These are phyloP conservation scores for Rhinolophus sinicus DNA, from an alignment of 2,113 vertebrate genomes.

Conservation along the genomic window DNA sequence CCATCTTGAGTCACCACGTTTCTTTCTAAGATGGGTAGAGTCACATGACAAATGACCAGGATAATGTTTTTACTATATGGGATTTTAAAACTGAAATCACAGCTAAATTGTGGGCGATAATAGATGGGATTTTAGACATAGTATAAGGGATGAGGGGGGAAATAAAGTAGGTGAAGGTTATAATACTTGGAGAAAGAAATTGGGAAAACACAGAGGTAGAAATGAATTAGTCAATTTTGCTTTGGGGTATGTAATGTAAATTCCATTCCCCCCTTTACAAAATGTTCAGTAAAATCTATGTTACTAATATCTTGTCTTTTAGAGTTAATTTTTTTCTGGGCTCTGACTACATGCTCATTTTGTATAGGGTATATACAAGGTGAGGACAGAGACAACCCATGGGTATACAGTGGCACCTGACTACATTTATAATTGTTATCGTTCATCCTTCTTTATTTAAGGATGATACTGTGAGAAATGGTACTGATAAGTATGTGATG, in stretches of 20 bases:
- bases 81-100: not conserved
- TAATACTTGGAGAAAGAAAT: not conserved
- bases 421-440: not conserved
- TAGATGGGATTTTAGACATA: not conserved
- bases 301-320: not conserved
- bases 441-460: not conserved
- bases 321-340: not conserved
- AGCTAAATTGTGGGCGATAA: not conserved
- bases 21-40: not conserved
- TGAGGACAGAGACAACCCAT: fast-evolving
- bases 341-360: not conserved
- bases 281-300: not conserved
- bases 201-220: not conserved
- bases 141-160: not conserved
- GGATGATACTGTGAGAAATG: not conserved
- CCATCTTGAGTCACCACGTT: not conserved
- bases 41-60: not conserved
- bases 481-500: not conserved
- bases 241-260: not conserved
- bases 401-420: not conserved
- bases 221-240: not conserved
- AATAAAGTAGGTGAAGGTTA: not conserved
- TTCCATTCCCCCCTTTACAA: not conserved
- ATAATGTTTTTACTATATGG: not conserved
- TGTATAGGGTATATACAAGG: not conserved